Evolutionary conservation across 1,140 invertebrate species (phyloP), one percentile per base, ranked within the genome.

Genomic region (Eumaeus atala): DNA sequence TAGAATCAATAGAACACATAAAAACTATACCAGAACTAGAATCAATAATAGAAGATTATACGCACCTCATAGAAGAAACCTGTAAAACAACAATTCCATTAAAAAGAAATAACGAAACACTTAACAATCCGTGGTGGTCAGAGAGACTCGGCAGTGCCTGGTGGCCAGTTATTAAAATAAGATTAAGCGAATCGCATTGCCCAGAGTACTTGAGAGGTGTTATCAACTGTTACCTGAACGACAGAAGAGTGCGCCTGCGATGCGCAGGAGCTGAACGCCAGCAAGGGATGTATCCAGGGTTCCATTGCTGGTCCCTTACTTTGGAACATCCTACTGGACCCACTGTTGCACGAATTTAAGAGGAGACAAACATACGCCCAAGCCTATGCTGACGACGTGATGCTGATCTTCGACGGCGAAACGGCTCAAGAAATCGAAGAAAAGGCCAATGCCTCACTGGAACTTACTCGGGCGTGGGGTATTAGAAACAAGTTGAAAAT

Each of bases 311-410:
- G 51, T 12, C 51, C 51, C 3, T 21, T 18, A 10, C 38, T 52
- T 10, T 52, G 51, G 50, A 51, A 52, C 18, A 7, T 42, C 8
- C 38, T 38, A 17, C 16, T 52, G 10, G 51, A 52, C 16, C 36
- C 51, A 12, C 18, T 52, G 3, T 18, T 52, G n/a, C 12, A 52
- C 14, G 9, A 28, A 8, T 9, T 52, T 11, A 21, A 9, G 9
- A 9, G 14, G 3, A 21, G 37, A 10, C 36, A 37, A 7, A n/a
- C 28, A 6, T 35, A 44, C 17, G 40, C 28, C 28, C 51, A 54
- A 12, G 51, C 51, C 10, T 54, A 44, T 54, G 51, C 51, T 4
- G 51, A 58, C 37, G 57, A 58, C 17, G 16, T 58, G 1, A 21
- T 58, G 0, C 11, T 54, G 36, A 21, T 58, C 0, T 14, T 48